Percentiles rank a stretch among this genome's conserved stretches.
Evolutionary conservation across 2,888 invertebrate genomes (phyloP).

Genomic region (Trachelus stipa): DNA sequence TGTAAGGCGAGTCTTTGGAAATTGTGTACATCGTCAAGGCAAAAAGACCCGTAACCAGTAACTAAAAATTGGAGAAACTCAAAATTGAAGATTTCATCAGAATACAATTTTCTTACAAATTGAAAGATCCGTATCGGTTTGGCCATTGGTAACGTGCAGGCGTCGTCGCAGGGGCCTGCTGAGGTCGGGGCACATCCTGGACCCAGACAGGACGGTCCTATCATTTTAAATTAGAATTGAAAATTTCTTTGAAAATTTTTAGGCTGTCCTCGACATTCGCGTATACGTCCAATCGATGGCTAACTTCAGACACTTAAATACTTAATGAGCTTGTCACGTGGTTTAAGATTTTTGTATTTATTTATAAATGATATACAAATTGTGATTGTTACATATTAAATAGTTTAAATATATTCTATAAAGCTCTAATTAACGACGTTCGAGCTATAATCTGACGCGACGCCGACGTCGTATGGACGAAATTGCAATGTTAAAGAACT

Average conservation of each 20-base stretch:
- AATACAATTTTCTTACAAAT: slow-evolving; percentile 44
- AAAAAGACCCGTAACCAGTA: slow-evolving; percentile 35
- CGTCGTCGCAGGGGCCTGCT: slow-evolving; percentile 26
- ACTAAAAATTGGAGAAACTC: slow-evolving; percentile 27
- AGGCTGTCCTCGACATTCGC: neutral
- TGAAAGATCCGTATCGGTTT: slow-evolving; percentile 52
- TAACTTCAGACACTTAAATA: neutral
- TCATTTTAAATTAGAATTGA: slow-evolving; percentile 14
- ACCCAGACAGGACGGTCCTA: slow-evolving; percentile 14
- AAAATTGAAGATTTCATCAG: neutral
- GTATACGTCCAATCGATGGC: neutral
- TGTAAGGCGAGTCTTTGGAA: slow-evolving; percentile 38
- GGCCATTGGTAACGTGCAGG: slow-evolving; percentile 33
- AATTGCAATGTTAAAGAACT: slow-evolving; percentile 31
- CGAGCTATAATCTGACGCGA: neutral
- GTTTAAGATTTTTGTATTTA: neutral
- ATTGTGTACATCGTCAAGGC: slow-evolving; percentile 35
- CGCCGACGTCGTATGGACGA: neutral
- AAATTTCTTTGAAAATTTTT: slow-evolving; percentile 3
- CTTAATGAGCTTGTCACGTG: neutral
- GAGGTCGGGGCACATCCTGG: slow-evolving; percentile 19
- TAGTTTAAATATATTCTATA: neutral
- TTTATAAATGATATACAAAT: slow-evolving; percentile 16
- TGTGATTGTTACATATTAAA: neutral
- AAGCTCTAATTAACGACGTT: neutral